Evolutionary conservation across 2,888 invertebrate genomes (phyloP).

Genomic region (Frankliniella fusca): DNA sequence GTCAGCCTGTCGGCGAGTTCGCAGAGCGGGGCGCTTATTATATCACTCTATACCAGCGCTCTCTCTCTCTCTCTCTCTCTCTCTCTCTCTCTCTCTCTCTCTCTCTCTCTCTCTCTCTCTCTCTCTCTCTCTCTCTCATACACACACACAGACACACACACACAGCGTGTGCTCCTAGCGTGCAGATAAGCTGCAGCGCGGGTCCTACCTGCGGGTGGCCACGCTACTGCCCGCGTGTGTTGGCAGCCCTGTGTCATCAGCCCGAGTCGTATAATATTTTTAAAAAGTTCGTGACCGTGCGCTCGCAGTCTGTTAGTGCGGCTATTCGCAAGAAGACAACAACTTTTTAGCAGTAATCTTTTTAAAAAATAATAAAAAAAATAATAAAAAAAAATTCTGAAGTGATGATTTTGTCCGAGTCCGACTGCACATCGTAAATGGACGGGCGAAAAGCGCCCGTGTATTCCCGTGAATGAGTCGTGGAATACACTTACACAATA

Average conservation of each 20-base stretch:
- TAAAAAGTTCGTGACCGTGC: too few species aligned
- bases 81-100: too few species aligned
- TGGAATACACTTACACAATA: too few species aligned
- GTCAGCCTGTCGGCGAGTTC: conserved; percentile 6
- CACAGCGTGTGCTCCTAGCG: neutral
- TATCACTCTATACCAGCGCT: neutral
- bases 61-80: too few species aligned
- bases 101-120: too few species aligned
- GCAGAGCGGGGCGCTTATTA: neutral
- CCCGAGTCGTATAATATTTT: neutral
- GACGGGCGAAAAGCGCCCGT: neutral
- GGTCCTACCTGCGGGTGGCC: conserved; percentile 5
- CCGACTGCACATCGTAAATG: neutral
- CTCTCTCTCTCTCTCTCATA: too few species aligned
- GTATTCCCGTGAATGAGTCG: too few species aligned
- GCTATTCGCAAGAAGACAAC: too few species aligned
- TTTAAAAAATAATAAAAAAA: too few species aligned
- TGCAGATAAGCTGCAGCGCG: conserved; percentile 10
- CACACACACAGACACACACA: neutral
- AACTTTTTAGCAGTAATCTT: neutral
- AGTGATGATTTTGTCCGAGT: neutral
- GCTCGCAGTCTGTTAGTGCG: too few species aligned
- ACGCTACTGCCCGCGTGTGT: neutral
- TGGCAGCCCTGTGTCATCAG: conserved; percentile 2
- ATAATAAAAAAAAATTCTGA: too few species aligned